A percentile compares a stretch with the other conserved stretches of the same genome.
phyloP scores from a whole-genome alignment of 2,888 invertebrate genomes.

The Strigamia crassipes region DNA sequence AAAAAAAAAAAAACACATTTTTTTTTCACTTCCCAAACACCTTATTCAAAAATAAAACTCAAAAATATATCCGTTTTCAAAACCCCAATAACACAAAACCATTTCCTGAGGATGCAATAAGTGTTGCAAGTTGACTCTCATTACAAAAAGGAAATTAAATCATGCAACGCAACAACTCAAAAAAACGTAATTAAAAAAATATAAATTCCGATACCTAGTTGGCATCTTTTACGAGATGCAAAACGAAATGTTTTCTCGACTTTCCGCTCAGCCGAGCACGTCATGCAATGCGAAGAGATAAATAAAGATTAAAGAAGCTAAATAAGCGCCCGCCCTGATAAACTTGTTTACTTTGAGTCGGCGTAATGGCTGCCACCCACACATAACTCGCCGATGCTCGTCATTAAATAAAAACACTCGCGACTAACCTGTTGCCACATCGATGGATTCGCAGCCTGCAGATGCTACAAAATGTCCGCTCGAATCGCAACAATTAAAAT shows the following conservation, averaged over 20 bases:
- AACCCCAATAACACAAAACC: neutral
- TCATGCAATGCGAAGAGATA: constrained; percentile 11
- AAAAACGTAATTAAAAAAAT: neutral
- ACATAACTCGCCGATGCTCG: neutral
- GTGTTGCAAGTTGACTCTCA: constrained; percentile 1
- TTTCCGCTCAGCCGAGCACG: constrained; percentile 18
- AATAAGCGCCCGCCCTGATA: constrained; percentile 20
- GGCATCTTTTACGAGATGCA: neutral
- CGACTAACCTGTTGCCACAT: constrained; percentile 36
- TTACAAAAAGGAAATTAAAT: neutral
- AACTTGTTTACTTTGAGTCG: constrained; percentile 34
- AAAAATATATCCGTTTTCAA: neutral
- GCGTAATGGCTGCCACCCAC: constrained; percentile 23
- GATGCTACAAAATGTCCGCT: constrained; percentile 7
- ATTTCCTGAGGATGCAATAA: constrained; percentile 2
- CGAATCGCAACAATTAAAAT: neutral
- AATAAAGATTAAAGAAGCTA: neutral
- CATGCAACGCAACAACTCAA: neutral
- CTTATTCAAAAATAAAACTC: neutral
- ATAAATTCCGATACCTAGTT: neutral
- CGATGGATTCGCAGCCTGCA: neutral
- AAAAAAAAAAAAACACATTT: neutral
- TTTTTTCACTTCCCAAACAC: neutral
- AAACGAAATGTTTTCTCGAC: neutral
- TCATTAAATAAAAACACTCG: constrained; percentile 27